Percentiles rank a stretch among this genome's conserved stretches.
Conservation (phyloP, 2,888 invertebrate species). For the Odontothrips loti region DNA sequence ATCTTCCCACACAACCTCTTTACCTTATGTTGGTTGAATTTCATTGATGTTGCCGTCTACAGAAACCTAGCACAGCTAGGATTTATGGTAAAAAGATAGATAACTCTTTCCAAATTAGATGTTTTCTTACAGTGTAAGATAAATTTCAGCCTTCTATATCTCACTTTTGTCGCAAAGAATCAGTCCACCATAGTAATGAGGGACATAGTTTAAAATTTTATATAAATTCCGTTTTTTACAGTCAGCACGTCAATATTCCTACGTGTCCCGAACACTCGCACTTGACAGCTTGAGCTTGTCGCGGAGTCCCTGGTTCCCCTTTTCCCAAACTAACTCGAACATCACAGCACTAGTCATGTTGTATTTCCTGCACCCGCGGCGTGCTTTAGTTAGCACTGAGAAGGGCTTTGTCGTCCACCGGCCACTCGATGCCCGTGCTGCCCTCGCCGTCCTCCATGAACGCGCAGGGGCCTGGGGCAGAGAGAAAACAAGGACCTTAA, state of each 20-base stretch:
- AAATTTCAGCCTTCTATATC: conserved; percentile 1
- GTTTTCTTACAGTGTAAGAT: neutral
- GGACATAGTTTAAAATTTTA: neutral
- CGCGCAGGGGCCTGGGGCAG: neutral
- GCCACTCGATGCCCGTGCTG: conserved; percentile 1
- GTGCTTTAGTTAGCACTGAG: neutral
- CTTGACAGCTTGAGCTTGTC: neutral
- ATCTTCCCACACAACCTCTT: no score
- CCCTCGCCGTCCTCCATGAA: conserved; percentile 1
- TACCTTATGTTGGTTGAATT: no score
- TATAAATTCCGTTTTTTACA: neutral
- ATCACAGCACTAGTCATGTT: neutral
- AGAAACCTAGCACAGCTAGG: no score
- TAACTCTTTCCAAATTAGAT: no score
- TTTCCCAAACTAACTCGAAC: no score
- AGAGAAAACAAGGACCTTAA: neutral
- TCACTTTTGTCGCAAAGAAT: neutral
- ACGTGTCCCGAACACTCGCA: no score
- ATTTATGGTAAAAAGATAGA: no score
- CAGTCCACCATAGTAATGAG: neutral
- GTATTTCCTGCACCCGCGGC: neutral
- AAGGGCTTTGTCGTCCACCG: neutral
- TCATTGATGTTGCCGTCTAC: no score
- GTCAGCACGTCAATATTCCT: neutral
- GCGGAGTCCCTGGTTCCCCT: neutral